phyloP scores from a whole-genome alignment of 2,113 vertebrate genomes.

The Polypterus senegalus region DNA sequence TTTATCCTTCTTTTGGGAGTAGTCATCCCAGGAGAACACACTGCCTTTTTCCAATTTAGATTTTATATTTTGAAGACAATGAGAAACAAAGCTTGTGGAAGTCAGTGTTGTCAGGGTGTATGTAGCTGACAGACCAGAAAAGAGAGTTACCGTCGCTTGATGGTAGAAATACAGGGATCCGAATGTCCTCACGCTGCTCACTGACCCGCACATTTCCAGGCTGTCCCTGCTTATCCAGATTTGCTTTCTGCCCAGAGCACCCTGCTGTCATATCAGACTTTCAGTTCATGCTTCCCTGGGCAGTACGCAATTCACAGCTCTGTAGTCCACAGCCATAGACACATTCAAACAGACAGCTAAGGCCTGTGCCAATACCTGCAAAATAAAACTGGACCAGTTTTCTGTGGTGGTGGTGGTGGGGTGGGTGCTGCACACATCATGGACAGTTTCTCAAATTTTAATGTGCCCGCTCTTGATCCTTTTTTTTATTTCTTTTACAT shows the following conservation, averaged over 20 bases:
- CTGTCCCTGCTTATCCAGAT: not conserved
- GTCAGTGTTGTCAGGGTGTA: not conserved
- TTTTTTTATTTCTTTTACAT: no score
- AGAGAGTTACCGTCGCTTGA: not conserved
- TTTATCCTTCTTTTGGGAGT: no score
- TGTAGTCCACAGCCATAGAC: not conserved
- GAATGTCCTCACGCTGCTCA: not conserved
- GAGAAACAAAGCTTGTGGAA: not conserved
- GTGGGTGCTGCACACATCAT: no score
- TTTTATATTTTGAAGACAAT: no score
- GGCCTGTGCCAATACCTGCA: not conserved
- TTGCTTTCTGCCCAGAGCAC: not conserved
- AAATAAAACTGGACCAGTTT: no score
- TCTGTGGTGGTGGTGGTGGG: no score
- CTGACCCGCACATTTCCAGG: not conserved
- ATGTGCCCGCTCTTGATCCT: no score
- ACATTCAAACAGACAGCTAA: not conserved
- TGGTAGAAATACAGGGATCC: not conserved
- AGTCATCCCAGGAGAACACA: no score
- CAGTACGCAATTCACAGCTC: not conserved
- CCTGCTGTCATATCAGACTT: slow-evolving; percentile 1
- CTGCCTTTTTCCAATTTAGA: no score
- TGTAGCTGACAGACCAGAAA: not conserved
- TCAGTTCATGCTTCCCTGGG: not conserved
- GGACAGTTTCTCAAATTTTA: no score